These are phyloP conservation scores for Autographa gamma DNA, from an alignment of 2,888 invertebrate species.

Conservation along the genomic window DNA sequence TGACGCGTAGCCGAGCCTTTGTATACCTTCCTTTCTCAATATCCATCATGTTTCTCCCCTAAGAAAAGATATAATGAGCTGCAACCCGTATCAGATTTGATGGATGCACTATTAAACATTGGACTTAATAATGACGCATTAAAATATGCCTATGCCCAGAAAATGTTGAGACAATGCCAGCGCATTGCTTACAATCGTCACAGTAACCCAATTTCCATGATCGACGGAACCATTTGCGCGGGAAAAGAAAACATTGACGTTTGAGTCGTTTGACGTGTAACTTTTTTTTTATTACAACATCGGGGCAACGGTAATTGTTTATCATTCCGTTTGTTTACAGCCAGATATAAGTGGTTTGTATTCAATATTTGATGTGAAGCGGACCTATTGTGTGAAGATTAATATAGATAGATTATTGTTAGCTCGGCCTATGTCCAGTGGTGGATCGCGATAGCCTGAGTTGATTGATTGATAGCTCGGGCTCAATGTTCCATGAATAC, in stretches of 20 bases:
- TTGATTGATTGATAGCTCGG: too few species aligned
- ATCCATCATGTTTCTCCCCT: not conserved
- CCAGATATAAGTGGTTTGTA: constrained; percentile 7
- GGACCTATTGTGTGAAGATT: not conserved
- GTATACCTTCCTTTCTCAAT: not conserved
- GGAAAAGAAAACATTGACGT: constrained; percentile 15
- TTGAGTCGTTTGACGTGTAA: not conserved
- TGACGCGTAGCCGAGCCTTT: not conserved
- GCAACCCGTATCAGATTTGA: constrained; percentile 1
- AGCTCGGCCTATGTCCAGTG: too few species aligned
- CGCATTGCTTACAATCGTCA: constrained; percentile 22
- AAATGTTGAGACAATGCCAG: constrained; percentile 38
- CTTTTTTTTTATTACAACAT: constrained; percentile 7
- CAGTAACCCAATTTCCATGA: constrained; percentile 29
- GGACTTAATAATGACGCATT: constrained; percentile 32
- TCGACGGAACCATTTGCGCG: constrained; percentile 24
- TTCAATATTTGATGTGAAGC: constrained; percentile 5
- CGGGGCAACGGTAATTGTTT: constrained; percentile 19
- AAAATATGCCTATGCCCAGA: constrained; percentile 35
- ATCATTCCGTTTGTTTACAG: constrained; percentile 6
- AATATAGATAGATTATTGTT: too few species aligned
- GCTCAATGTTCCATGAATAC: too few species aligned
- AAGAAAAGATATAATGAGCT: not conserved
- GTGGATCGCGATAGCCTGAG: too few species aligned
- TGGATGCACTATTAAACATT: constrained; percentile 27